Percentiles rank a stretch among this genome's conserved stretches.
These are phyloP conservation scores for Lordiphosa mommai DNA, from an alignment of 1,140 invertebrate genomes.

Conservation along the genomic window DNA sequence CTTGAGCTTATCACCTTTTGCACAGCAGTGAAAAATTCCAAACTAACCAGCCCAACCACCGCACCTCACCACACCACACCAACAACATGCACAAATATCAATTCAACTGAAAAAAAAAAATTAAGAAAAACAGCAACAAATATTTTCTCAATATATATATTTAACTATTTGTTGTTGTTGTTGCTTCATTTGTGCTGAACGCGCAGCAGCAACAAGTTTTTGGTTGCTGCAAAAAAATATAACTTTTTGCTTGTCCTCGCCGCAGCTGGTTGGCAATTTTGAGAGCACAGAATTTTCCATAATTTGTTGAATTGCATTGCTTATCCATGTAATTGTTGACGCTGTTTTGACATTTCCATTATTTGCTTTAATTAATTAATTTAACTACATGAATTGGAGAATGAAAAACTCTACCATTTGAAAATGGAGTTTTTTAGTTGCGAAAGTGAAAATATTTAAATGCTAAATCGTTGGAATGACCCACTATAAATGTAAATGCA, in stretches of 20 bases:
- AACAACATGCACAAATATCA: slow-evolving; percentile 39
- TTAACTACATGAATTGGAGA: neutral
- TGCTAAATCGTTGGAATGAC: no score
- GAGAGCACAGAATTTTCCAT: neutral
- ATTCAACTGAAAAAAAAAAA: slow-evolving; percentile 36
- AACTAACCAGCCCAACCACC: slow-evolving; percentile 21
- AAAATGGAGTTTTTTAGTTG: neutral
- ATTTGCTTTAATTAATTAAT: slow-evolving; percentile 1
- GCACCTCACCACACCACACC: neutral
- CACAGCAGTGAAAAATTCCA: slow-evolving; percentile 46
- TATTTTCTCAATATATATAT: slow-evolving; percentile 32
- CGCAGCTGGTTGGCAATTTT: neutral
- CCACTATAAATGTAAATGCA: no score
- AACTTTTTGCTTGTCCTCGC: no score
- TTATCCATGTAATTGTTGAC: neutral
- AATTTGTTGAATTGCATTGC: slow-evolving; percentile 4
- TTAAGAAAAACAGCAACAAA: slow-evolving; percentile 18
- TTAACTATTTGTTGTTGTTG: slow-evolving; percentile 14
- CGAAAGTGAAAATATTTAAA: no score
- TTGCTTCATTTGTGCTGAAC: no score
- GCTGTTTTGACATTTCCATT: slow-evolving; percentile 2
- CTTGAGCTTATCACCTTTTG: slow-evolving; percentile 69
- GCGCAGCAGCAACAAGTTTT: no score
- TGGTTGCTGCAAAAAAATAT: no score
- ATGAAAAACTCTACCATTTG: neutral